Base-by-base conservation (phyloP, 2,797 vertebrate species). In the Pseudochirops cupreus region DNA sequence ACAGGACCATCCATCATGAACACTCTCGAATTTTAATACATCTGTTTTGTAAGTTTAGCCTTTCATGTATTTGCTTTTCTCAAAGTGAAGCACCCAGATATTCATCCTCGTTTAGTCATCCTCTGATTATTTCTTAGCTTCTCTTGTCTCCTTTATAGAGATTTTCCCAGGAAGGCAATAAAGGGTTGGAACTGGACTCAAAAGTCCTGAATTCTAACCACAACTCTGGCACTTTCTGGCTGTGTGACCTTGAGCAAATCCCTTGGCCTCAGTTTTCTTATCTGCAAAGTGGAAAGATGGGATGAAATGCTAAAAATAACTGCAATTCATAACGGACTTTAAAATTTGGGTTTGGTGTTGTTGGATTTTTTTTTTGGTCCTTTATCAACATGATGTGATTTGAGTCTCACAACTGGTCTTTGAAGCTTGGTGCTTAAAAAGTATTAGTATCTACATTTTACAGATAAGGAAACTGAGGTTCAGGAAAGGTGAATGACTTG, bases 31-130 rank as follows among this genome's bases (percentile, higher is more conserved):
- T 92, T 92, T 96, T n/a, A n/a, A n/a, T n/a, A n/a, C n/a, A 58
- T 67, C n/a, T 24, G 24, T 91, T 91, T 93, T 94, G 10, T 90
- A 95, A 95, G 62, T 92, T 3, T 95, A 91, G 92, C 4, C 93
- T 91, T 94, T 93, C 94, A 92, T 90, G 94, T 29, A 58, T 93
- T 62, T 0, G 94, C 26, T 91, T 95, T 94, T 87, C 91, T 56
- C n/a, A 31, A 56, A 91, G 52, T 31, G 12, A 82, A 46, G 95
- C 91, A 56, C 74, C 58, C 57, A n/a, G 74, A 91, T 56, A 1
- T 55, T 58, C n/a, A 1, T 57, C 53, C 0, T 53, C 56, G 16
- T 93, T 91, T 14, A 56, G 12, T 11, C 54, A 0, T 95, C 95
- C 93, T 94, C 96, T 57, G 1, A 54, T 55, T 28, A 29, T 58